A percentile compares a stretch with the other conserved stretches of the same genome.
Evolutionary conservation across 2,888 invertebrate species (phyloP).

Genomic region (Saturnia japonica): DNA sequence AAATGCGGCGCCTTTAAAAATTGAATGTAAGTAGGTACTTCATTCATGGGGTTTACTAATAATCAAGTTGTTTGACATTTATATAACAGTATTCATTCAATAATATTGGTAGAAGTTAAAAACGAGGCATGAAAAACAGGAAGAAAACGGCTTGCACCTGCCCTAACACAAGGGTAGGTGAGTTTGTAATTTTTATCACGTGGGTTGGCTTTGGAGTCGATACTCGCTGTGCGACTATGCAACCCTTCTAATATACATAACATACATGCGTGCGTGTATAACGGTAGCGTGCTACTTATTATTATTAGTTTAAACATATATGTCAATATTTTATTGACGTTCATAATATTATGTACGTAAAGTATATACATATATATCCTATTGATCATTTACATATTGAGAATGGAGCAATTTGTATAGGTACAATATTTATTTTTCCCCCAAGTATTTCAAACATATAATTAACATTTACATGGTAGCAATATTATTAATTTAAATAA

Average conservation of each 20-base stretch:
- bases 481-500: not conserved
- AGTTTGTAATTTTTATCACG: constrained; percentile 10
- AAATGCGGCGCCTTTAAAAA: no score
- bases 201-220: not conserved
- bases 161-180: not conserved
- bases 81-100: not conserved
- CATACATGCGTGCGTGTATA: not conserved
- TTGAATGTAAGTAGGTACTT: no score
- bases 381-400: not conserved
- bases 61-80: not conserved
- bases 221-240: not conserved
- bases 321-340: not conserved
- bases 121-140: no score
- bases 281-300: not conserved
- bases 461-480: not conserved
- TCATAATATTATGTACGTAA: not conserved
- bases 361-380: not conserved
- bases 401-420: no score
- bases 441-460: no score
- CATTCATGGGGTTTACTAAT: not conserved
- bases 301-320: not conserved
- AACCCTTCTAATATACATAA: not conserved
- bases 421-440: no score
- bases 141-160: not conserved
- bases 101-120: not conserved